These are phyloP conservation scores for Tetragonula carbonaria DNA, from an alignment of 2,888 invertebrate genomes.

Conservation along the genomic window DNA sequence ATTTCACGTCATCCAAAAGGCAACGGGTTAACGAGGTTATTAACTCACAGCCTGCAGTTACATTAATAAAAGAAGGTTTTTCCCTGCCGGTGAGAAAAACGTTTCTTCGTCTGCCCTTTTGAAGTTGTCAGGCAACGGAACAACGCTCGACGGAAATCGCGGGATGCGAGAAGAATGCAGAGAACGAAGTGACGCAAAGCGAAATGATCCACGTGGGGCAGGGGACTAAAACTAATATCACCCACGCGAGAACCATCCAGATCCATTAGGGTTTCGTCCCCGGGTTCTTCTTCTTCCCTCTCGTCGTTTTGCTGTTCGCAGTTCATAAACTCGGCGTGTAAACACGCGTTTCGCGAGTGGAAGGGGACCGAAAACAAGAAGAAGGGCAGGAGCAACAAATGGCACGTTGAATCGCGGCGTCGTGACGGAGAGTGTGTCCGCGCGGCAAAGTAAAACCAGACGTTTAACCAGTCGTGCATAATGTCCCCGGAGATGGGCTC, in stretches of 20 bases:
- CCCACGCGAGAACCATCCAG: slow-evolving; percentile 26
- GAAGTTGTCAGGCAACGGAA: too few relatives aligned
- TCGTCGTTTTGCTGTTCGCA: slow-evolving; percentile 36
- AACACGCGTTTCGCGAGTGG: slow-evolving; percentile 51
- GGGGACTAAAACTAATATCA: slow-evolving; percentile 26
- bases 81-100: neutral
- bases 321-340: slow-evolving; percentile 58
- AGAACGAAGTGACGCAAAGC: too few relatives aligned
- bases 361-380: slow-evolving; percentile 46
- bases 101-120: too few relatives aligned
- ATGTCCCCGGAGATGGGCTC: neutral
- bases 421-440: slow-evolving; percentile 57
- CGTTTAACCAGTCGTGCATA: slow-evolving; percentile 35
- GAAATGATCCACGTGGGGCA: neutral
- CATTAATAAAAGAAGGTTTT: neutral
- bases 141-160: neutral
- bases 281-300: slow-evolving; percentile 16
- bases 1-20: neutral
- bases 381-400: slow-evolving; percentile 37
- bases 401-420: slow-evolving; percentile 52
- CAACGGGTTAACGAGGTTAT: neutral
- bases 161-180: neutral
- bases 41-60: neutral
- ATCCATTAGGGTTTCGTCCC: slow-evolving; percentile 54
- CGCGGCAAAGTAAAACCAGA: slow-evolving; percentile 47